phyloP scores from a whole-genome alignment of 2,888 invertebrate species.

The Monopis laevigella region DNA sequence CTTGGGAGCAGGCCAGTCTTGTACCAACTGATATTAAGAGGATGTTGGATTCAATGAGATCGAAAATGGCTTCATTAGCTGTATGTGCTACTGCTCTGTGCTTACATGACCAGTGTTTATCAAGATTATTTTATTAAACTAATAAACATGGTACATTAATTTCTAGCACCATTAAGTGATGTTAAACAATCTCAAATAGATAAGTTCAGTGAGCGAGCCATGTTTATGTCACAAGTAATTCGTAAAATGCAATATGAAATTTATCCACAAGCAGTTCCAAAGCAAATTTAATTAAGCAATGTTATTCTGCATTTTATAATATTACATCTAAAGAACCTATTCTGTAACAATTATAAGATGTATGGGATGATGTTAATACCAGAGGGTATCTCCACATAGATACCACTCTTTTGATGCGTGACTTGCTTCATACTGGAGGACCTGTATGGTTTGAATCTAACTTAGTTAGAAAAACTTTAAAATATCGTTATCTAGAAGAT shows the following conservation, averaged over 20 bases:
- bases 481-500: conserved; percentile 76
- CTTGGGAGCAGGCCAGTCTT: conserved; percentile 92
- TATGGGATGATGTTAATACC: conserved; percentile 76
- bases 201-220: conserved; percentile 78
- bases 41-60: conserved; percentile 87
- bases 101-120: conserved; percentile 87
- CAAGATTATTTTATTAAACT: conserved; percentile 87
- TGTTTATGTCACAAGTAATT: conserved; percentile 85
- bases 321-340: conserved; percentile 82
- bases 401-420: conserved; percentile 82
- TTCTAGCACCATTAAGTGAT: conserved; percentile 72
- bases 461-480: conserved; percentile 77
- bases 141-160: conserved; percentile 92
- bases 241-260: conserved; percentile 91
- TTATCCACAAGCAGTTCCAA: conserved; percentile 75
- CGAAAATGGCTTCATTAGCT: conserved; percentile 87
- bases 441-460: conserved; percentile 88
- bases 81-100: conserved; percentile 93
- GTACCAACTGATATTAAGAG: conserved; percentile 87
- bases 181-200: conserved; percentile 77
- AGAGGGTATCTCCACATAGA: conserved; percentile 88
- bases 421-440: conserved; percentile 86
- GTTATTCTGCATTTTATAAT: conserved; percentile 72
- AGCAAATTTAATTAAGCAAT: conserved; percentile 67
- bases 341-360: conserved; percentile 74